Evolutionary conservation across 2,888 invertebrate species (phyloP).

Genomic region (Drosophila longiperda): DNA sequence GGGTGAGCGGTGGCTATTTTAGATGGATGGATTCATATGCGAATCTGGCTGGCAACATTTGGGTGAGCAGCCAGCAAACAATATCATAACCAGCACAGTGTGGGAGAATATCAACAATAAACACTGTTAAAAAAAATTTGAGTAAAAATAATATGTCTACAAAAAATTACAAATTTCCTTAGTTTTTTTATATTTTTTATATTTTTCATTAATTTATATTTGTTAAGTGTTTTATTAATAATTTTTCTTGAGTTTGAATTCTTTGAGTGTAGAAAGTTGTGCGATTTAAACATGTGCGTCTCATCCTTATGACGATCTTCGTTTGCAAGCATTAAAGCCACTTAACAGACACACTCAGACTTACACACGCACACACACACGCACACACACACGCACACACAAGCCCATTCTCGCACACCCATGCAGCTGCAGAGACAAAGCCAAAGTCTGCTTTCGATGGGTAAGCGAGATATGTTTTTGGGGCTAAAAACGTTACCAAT

Average conservation of each 20-base stretch:
- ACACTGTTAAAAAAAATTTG: constrained; percentile 22
- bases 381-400: neutral
- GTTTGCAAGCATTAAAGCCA: constrained; percentile 69
- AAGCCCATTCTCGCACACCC: neutral
- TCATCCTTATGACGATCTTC: constrained; percentile 65
- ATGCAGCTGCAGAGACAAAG: constrained; percentile 16
- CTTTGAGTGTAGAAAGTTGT: constrained; percentile 22
- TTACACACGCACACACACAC: constrained; percentile 16
- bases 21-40: constrained; percentile 74
- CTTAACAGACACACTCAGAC: constrained; percentile 63
- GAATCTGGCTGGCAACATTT: constrained; percentile 50
- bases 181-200: neutral
- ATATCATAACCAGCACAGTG: constrained; percentile 71
- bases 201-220: neutral
- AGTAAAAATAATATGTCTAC: neutral
- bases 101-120: constrained; percentile 41
- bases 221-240: neutral
- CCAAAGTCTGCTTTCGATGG: constrained; percentile 59
- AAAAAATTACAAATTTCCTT: neutral
- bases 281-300: constrained; percentile 6
- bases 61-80: constrained; percentile 41
- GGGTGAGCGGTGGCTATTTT: constrained; percentile 47
- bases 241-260: neutral
- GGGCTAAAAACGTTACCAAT: constrained; percentile 82
- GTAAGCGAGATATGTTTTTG: constrained; percentile 70